A percentile compares a stretch with the other conserved stretches of the same genome.
Conservation (phyloP, 92 coral and sea anemone genomes). For the Zoanthus sociatus region DNA sequence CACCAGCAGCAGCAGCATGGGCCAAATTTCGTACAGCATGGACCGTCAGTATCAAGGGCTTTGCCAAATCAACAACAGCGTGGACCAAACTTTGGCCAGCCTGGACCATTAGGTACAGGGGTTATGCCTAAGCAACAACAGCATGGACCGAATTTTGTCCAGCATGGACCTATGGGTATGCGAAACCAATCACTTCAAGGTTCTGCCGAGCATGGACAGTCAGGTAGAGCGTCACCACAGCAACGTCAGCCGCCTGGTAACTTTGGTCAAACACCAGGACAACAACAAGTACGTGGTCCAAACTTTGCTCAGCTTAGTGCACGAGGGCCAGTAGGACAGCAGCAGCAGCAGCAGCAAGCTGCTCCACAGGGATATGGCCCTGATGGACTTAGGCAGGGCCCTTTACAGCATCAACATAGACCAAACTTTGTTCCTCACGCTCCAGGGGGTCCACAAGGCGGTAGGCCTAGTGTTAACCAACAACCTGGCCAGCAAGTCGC, state of each 20-base stretch:
- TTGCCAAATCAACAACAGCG: constrained; percentile 43
- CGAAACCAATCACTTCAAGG: constrained; percentile 27
- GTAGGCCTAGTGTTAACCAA: constrained; percentile 11
- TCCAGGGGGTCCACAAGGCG: constrained; percentile 33
- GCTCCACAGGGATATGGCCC: constrained; percentile 51
- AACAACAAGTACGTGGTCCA: constrained; percentile 39
- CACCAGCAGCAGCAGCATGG: constrained; percentile 54
- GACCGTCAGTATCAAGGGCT: constrained; percentile 26
- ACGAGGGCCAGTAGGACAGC: constrained; percentile 20
- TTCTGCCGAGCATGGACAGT: constrained; percentile 30
- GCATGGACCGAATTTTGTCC: constrained; percentile 57
- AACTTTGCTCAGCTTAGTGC: constrained; percentile 29
- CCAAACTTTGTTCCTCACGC: constrained; percentile 58
- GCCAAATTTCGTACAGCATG: constrained; percentile 53
- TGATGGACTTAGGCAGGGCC: constrained; percentile 71
- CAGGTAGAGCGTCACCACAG: neutral
- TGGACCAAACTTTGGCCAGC: constrained; percentile 56
- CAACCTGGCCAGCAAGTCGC: constrained; percentile 24
- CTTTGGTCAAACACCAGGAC: constrained; percentile 26
- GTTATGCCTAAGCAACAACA: neutral
- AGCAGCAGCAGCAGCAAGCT: neutral
- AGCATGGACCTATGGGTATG: constrained; percentile 23
- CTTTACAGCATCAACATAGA: constrained; percentile 57
- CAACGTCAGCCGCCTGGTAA: constrained; percentile 19
- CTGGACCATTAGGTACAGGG: constrained; percentile 14